phyloP scores from a whole-genome alignment of 2,113 vertebrate genomes.

The Phylloscopus trochiloides region DNA sequence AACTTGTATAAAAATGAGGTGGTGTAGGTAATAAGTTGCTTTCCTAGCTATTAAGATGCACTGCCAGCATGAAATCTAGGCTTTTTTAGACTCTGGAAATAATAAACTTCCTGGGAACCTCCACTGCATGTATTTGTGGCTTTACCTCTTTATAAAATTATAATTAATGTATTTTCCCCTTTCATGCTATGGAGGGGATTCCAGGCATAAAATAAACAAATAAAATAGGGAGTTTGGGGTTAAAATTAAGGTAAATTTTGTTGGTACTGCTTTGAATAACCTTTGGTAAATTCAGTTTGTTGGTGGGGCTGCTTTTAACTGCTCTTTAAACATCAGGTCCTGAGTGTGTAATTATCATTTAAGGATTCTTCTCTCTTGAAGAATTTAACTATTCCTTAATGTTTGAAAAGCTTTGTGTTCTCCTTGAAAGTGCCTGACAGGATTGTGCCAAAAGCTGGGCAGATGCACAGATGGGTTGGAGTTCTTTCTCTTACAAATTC shows the following conservation, averaged over 20 bases:
- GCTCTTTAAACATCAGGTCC: not conserved
- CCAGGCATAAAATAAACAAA: not conserved
- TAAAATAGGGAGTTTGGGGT: not conserved
- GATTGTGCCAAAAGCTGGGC: not conserved
- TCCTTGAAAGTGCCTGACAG: accelerated
- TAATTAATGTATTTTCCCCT: not conserved
- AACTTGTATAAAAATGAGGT: not conserved
- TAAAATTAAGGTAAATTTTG: not conserved
- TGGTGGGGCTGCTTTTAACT: not conserved
- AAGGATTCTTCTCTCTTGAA: not conserved
- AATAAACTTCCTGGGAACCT: not conserved
- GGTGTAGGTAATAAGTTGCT: not conserved
- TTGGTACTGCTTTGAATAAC: not conserved
- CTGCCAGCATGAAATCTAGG: not conserved
- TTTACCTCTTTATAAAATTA: not conserved
- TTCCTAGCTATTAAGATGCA: not conserved
- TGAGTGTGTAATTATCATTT: not conserved
- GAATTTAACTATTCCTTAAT: not conserved
- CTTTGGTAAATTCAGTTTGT: not conserved
- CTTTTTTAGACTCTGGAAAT: not conserved
- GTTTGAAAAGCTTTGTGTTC: not conserved
- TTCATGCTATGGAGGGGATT: not conserved
- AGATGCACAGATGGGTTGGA: not conserved
- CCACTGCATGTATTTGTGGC: not conserved
- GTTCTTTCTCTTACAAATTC: not conserved